Conservation (phyloP, 1,140 invertebrate species). For the Drosophila malerkotliana region DNA sequence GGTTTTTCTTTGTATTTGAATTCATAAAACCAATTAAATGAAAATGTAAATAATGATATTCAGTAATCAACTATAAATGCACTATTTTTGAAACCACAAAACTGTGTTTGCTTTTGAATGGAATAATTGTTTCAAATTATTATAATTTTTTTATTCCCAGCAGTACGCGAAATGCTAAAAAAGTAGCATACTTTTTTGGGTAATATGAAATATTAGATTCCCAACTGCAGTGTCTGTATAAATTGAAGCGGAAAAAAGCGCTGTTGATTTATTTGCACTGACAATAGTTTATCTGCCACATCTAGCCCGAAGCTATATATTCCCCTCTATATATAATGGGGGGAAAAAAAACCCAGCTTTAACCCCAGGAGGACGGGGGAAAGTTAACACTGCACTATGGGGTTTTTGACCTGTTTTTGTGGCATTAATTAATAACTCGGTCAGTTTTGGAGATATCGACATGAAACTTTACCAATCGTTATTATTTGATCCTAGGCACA, state of each 20-base stretch:
- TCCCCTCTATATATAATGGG: neutral
- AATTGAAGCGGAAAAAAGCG: constrained; percentile 20
- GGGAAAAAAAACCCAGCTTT: constrained; percentile 5
- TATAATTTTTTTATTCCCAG: no score
- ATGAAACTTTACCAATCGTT: no score
- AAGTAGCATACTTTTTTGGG: constrained; percentile 12
- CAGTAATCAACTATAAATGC: neutral
- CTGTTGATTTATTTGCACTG: constrained; percentile 46
- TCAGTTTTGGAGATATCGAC: no score
- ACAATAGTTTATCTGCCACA: constrained; percentile 50
- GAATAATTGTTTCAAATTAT: neutral
- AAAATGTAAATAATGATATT: neutral
- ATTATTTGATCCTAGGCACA: no score
- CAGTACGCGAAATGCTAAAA: constrained; percentile 2
- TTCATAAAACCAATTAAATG: neutral
- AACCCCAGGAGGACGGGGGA: constrained; percentile 27
- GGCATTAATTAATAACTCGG: no score
- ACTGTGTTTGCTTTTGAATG: neutral
- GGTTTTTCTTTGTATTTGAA: neutral
- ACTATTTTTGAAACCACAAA: neutral
- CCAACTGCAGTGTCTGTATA: constrained; percentile 26
- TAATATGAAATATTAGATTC: constrained; percentile 32
- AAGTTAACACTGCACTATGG: constrained; percentile 44
- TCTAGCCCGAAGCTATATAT: constrained; percentile 27
- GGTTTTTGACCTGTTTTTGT: no score